phyloP scores from a whole-genome alignment of 2,888 invertebrate species.

The Petrolisthes manimaculis region DNA sequence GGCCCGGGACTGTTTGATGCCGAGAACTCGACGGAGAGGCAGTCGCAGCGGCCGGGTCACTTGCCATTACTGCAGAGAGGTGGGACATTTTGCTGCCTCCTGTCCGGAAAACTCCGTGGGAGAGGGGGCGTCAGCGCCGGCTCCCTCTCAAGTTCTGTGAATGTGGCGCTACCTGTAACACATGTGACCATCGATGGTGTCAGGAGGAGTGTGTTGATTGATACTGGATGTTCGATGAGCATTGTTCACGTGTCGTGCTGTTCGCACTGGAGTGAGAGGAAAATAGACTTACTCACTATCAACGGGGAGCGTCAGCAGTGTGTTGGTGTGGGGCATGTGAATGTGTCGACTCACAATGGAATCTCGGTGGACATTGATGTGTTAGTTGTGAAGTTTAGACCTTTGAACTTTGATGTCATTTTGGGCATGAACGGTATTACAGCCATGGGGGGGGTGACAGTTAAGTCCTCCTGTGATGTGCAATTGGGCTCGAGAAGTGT shows the following conservation, averaged over 20 bases:
- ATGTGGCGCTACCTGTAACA: conserved; percentile 8
- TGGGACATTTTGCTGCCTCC: conserved; percentile 8
- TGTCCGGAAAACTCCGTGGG: conserved; percentile 2
- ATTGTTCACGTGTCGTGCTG: conserved; percentile 6
- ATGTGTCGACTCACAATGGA: no score
- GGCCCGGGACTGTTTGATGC: conserved; percentile 15
- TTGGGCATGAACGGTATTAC: no score
- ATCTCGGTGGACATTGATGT: no score
- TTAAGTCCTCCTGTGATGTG: conserved; percentile 9
- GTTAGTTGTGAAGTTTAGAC: no score
- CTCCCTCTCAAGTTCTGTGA: conserved; percentile 18
- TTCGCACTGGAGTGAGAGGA: conserved; percentile 6
- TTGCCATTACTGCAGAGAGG: not conserved
- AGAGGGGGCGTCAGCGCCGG: conserved; percentile 8
- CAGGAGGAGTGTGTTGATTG: conserved; percentile 5
- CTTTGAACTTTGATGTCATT: no score
- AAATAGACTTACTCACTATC: conserved; percentile 2
- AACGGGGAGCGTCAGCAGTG: conserved; percentile 15
- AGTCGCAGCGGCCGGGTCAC: not conserved
- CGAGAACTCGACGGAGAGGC: not conserved
- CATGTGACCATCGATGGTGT: not conserved
- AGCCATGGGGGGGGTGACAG: conserved; percentile 11
- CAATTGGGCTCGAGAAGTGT: conserved; percentile 8
- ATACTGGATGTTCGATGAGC: conserved; percentile 13
- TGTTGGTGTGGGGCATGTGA: no score